phyloP scores from a whole-genome alignment of 2,888 invertebrate genomes.

The Cryptocephalus moraei region DNA sequence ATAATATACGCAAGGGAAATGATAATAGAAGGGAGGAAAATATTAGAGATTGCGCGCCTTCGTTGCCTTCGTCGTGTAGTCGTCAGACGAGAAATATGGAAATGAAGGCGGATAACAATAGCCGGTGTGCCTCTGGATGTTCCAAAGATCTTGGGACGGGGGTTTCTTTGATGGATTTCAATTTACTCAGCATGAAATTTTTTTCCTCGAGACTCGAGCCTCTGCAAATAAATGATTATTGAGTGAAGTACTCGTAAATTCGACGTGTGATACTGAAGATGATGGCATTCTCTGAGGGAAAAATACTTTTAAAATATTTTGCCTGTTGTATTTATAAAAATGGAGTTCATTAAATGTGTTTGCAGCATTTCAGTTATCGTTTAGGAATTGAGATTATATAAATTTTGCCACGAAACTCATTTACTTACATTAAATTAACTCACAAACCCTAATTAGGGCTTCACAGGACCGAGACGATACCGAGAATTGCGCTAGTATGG shows the following conservation, averaged over 20 bases:
- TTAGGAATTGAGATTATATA: too few relatives aligned
- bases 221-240: neutral
- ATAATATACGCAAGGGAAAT: slow-evolving; percentile 35
- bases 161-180: slow-evolving; percentile 37
- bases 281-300: neutral
- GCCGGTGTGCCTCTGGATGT: slow-evolving; percentile 9
- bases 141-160: slow-evolving; percentile 21
- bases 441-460: too few relatives aligned
- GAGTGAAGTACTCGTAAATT: neutral
- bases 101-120: slow-evolving; percentile 36
- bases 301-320: too few relatives aligned
- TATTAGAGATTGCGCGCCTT: slow-evolving; percentile 17
- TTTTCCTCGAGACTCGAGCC: slow-evolving; percentile 1
- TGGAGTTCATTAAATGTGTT: too few relatives aligned
- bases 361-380: too few relatives aligned
- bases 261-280: neutral
- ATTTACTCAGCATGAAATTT: slow-evolving; percentile 30
- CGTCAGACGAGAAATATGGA: slow-evolving; percentile 29
- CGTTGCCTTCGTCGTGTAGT: neutral
- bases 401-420: too few relatives aligned
- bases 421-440: too few relatives aligned
- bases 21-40: slow-evolving; percentile 25
- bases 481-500: too few relatives aligned
- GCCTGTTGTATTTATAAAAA: too few relatives aligned
- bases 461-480: too few relatives aligned